These are phyloP conservation scores for Heliconius charithonia DNA, from an alignment of 2,888 invertebrate species.

Conservation along the genomic window DNA sequence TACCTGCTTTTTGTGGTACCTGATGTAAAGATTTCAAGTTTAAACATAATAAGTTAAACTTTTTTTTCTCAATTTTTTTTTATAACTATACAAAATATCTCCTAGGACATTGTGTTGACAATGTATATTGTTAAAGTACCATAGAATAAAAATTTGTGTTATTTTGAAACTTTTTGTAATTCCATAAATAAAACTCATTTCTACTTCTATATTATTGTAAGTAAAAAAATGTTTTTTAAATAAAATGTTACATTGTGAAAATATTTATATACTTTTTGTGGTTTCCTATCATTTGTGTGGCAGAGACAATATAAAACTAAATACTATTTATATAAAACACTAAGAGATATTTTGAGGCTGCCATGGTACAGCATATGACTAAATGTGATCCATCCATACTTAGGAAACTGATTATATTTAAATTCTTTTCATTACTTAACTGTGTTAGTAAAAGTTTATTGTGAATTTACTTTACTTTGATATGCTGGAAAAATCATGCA, in stretches of 20 bases:
- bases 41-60: not conserved
- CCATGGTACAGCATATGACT: not conserved
- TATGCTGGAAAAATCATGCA: no score
- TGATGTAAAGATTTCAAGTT: not conserved
- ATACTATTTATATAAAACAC: no score
- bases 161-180: not conserved
- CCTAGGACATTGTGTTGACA: not conserved
- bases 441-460: not conserved
- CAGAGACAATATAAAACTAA: no score
- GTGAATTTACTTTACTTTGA: no score
- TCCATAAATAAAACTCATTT: not conserved
- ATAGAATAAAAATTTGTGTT: not conserved
- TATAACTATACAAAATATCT: not conserved
- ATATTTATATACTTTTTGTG: no score
- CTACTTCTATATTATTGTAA: no score
- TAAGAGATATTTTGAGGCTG: not conserved
- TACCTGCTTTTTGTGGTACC: conserved; percentile 70
- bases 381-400: not conserved
- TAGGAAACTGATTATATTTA: not conserved
- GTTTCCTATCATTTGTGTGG: no score
- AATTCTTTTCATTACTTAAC: not conserved
- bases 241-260: no score
- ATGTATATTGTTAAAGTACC: not conserved
- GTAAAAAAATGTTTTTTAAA: no score
- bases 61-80: not conserved